A percentile compares a stretch with the other conserved stretches of the same genome.
Conservation (phyloP, 1,140 invertebrate genomes). For the Drosophila albomicans region DNA sequence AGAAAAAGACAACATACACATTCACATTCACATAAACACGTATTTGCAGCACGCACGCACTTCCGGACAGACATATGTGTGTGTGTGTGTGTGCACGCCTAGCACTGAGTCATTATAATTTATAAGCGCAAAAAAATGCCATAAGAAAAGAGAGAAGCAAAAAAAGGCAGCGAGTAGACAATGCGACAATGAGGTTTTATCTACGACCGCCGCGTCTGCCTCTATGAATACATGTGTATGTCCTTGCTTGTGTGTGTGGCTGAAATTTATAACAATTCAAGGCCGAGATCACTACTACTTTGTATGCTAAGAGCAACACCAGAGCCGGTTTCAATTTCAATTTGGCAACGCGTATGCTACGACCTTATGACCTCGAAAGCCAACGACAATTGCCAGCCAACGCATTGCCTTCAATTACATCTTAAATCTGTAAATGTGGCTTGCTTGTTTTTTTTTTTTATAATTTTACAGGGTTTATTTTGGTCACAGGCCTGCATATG, state of each 20-base stretch:
- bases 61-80: slow-evolving; percentile 49
- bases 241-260: neutral
- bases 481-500: slow-evolving; percentile 91
- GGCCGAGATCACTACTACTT: slow-evolving; percentile 59
- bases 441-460: neutral
- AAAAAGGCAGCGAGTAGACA: slow-evolving; percentile 51
- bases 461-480: slow-evolving; percentile 88
- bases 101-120: slow-evolving; percentile 81
- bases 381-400: slow-evolving; percentile 35
- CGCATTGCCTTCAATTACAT: slow-evolving; percentile 21
- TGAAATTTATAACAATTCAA: slow-evolving; percentile 73
- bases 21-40: slow-evolving; percentile 7
- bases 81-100: slow-evolving; percentile 13
- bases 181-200: slow-evolving; percentile 75
- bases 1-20: slow-evolving; percentile 40
- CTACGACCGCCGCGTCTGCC: slow-evolving; percentile 3
- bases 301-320: slow-evolving; percentile 61
- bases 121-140: slow-evolving; percentile 65
- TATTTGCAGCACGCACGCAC: slow-evolving; percentile 50
- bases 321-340: slow-evolving; percentile 54
- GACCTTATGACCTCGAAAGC: slow-evolving; percentile 69
- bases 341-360: slow-evolving; percentile 59
- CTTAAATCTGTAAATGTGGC: slow-evolving; percentile 18
- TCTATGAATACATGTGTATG: slow-evolving; percentile 20
- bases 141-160: slow-evolving; percentile 11